Evolutionary conservation across 2,888 invertebrate species (phyloP), one percentile per base, ranked within the genome.

Genomic region (Tipula helvola): DNA sequence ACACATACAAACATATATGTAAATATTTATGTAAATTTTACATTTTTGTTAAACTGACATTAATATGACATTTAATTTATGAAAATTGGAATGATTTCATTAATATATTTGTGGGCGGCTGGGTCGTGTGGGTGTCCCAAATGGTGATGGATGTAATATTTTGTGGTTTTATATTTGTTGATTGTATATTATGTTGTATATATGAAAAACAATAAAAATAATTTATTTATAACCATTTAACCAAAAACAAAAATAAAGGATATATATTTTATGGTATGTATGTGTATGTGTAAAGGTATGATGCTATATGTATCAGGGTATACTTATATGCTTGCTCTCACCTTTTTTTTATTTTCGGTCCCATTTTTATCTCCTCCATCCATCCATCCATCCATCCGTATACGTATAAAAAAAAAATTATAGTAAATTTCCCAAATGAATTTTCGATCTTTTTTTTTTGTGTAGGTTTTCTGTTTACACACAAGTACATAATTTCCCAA

Each of bases 401-500:
- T 4, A 71, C 2, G 28, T 10, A 71, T 4, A 71, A 28, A 71
- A 71, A 71, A 71, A 71, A 71, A 28, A 28, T 71, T 71, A 71
- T 71, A 71, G 71, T 71, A 28, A 71, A 71, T 71, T 71, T 71
- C 71, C 71, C 71, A 71, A 71, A 71, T 71, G 71, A 71, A 71
- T 57, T 57, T 57, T 71, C 71, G 71, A 71, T 71, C 71, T 71
- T 71, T 71, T 71, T 71, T 52, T 28, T 8, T 71, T 71, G 10
- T 71, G 71, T 71, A 71, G 71, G 71, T 71, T 28, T 71, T 71
- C 52, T 57, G 52, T 71, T 71, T 28, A 71, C 71, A 71, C 71
- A 71, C 71, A 71, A 71, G 71, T 71, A 71, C 71, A 71, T 71
- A 71, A 71, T 71, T 71, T 71, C 71, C 71, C 71, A 71, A 71